Evolutionary conservation across 2,113 vertebrate species (phyloP), one percentile per base, ranked within the genome.

Genomic region (Pituophis catenifer): DNA sequence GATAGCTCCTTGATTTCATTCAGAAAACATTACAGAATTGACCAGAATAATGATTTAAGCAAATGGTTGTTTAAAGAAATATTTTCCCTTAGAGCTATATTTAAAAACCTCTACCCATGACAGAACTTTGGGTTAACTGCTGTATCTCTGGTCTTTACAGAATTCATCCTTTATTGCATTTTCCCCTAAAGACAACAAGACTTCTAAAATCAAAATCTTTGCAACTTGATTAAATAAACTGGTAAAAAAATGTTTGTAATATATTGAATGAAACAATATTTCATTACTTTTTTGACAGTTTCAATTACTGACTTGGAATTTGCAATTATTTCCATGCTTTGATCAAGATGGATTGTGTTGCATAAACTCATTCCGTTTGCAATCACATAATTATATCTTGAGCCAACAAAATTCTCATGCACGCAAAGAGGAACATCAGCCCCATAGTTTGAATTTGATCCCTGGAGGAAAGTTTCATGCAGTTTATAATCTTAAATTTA

Each of bases 401-500:
- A 93, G 33, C 91, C 95, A 59, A n/a, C 52, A 3, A 2, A 85
- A 86, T 50, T 50, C 3, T 87, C 1, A 3, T 87, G 90, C 93
- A 59, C 85, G 15, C 0, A 90, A 0, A 65, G 91, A 93, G 53
- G 7, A 0, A 59, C 52, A 10, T 58, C 88, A 0, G 0, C 21
- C 0, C 58, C 24, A 81, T 90, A 7, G 86, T 90, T 94, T 52
- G 0, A 85, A 3, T 93, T 57, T 87, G 87, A 3, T 62, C 81
- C 57, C 87, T 55, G 0, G 94, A 93, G n/a, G 9, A 65, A 55
- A 91, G 92, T 95, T 97, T 96, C 94, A 95, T 38, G 8, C 89
- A 17, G 38, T 86, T 94, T 48, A 26, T 17, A 59, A 24, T 1
- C 93, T 54, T 81, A 21, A 1, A 70, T 91, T 94, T 52, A 92